phyloP scores from a whole-genome alignment of 2,113 vertebrate species.

The Mus musculus region GRCm39 chr11:44889001-44889500 shows the following conservation, averaged over 20 bases:
- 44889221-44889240: not conserved
- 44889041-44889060: no score
- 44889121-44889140: no score
- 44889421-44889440: not conserved
- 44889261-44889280: slow-evolving; percentile 69
- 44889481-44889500: not conserved
- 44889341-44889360: not conserved
- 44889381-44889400: not conserved
- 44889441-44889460: not conserved
- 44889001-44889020: no score
- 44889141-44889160: no score
- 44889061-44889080: no score
- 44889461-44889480: not conserved
- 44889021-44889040: no score
- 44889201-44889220: not conserved
- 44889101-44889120: no score
- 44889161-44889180: not conserved
- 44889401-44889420: not conserved
- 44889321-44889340: not conserved
- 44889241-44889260: slow-evolving; percentile 22
- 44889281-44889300: not conserved
- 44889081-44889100: no score
- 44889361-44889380: not conserved
- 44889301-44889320: not conserved
- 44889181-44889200: not conserved